Evolutionary conservation across 2,888 invertebrate genomes (phyloP), one percentile per base, ranked within the genome.

Genomic region (Crossocerus cetratus): DNA sequence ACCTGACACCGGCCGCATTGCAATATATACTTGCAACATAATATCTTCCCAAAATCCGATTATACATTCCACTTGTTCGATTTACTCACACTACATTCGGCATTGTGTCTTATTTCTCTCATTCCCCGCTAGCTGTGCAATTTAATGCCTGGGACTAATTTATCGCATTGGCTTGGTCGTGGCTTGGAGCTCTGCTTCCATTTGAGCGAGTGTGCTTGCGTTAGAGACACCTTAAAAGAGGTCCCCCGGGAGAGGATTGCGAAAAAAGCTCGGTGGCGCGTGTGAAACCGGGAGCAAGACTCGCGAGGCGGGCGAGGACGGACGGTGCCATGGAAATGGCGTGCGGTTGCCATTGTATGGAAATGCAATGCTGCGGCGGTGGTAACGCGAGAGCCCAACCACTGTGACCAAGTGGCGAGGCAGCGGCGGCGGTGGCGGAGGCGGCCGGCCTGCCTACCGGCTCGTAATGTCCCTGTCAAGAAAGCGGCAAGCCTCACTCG

Each of bases 391-490:
- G 81, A 84, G 84, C 80, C 86, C 89, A 88, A 83, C 86, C 84
- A 87, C 86, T 87, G 88, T 88, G 89, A 88, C 88, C 86, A 83
- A 82, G 75, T 71, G 72, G 68, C 69, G 69, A 60, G 74, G 16
- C n/a, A n/a, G n/a, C n/a, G n/a, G 43, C 43, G 5, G 43, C 14
- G 16, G 49, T 16, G n/a, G 49, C 49, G 16, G 49, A 14, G n/a
- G 71, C 67, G 66, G 66, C 72, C 55, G 62, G 68, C 62, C 69
- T 55, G 45, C 60, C 67, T 74, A 55, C 77, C 67, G 69, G 74
- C 78, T 81, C 84, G 83, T 85, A 88, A 89, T 86, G 87, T 88
- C 86, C 85, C 86, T 86, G 88, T 87, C 87, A 86, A 85, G 87
- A 88, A 85, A 88, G 87, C 84, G 86, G 86, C 84, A 82, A 85